Base-by-base conservation (phyloP, 2,888 invertebrate genomes). In the Acholoe squamosa region DNA sequence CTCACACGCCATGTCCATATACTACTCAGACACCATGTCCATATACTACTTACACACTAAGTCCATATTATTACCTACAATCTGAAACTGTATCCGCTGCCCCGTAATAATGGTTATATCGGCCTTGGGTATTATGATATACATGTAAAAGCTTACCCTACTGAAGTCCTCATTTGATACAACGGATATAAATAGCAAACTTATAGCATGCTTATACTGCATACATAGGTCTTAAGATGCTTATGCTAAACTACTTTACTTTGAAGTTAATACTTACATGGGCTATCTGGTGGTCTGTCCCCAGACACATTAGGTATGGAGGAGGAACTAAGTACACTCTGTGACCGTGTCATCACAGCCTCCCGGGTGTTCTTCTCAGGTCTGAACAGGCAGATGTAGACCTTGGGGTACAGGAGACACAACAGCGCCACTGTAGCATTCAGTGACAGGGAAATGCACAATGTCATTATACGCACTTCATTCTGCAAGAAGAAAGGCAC, bases 341-440 rank as follows among this genome's bases (percentile, higher is more conserved):
- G 67, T 0, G 92, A 91, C 76, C 94, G 90, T 0, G 92, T 90
- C 97, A 97, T 97, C 16, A 97, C 97, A 0, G 96, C 96, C 92
- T 97, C 97, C 91, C 96, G 96, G 0, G 97, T 97, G 93, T 97
- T 97, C 94, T 97, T 97, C 92, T 97, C 96, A 0, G 97, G 97
- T 91, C 96, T 96, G 92, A 96, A 95, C 43, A 97, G 94, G 1
- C 97, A 97, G 88, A 97, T 96, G 95, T 97, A 97, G 14, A 97
- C 95, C 93, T 97, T 97, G 0, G 97, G 97, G 61, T 96, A 95
- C 93, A 97, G 97, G 25, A 97, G 94, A 91, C 97, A 97, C 10
- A 95, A 95, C 67, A 97, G 94, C 92, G 96, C 96, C 3, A 97
- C 97, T 90, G 96, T 95, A 0, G 96, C 97, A 93, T 96, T 96